Percentiles rank a stretch among this genome's conserved stretches.
phyloP scores from a whole-genome alignment of 2,888 invertebrate genomes.

The Drymonia ruficornis region DNA sequence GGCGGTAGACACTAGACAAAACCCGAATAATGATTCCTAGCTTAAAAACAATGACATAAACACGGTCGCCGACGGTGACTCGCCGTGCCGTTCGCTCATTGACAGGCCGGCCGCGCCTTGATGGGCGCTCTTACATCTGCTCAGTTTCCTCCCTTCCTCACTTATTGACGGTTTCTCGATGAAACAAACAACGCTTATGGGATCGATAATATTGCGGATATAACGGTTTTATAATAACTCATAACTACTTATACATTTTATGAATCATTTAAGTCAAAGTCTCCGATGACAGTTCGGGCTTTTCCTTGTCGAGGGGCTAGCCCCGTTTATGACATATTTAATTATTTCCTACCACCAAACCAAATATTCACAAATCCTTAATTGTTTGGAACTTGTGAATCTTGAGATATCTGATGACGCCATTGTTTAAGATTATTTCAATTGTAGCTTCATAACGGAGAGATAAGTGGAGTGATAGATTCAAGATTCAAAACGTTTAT shows the following conservation, averaged over 20 bases:
- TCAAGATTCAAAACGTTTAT: no score
- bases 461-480: no score
- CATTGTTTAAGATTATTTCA: constrained; percentile 11
- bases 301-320: constrained; percentile 13
- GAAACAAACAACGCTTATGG: constrained; percentile 27
- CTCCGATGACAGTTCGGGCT: constrained; percentile 2
- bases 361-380: neutral
- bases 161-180: constrained; percentile 38
- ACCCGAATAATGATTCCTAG: constrained; percentile 17
- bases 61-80: constrained; percentile 19
- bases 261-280: constrained; percentile 9
- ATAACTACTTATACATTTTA: neutral
- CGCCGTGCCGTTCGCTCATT: no score
- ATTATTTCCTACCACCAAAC: neutral
- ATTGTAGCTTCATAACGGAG: neutral
- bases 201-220: constrained; percentile 18
- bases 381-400: constrained; percentile 20
- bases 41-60: constrained; percentile 30
- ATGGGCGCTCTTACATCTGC: constrained; percentile 10
- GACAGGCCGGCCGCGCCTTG: constrained; percentile 12
- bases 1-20: constrained; percentile 20
- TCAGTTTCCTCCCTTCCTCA: constrained; percentile 30
- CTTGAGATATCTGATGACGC: constrained; percentile 19
- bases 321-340: neutral
- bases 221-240: neutral